Evolutionary conservation across 2,113 vertebrate species (phyloP).

Genomic region (Aleadryas rufinucha): DNA sequence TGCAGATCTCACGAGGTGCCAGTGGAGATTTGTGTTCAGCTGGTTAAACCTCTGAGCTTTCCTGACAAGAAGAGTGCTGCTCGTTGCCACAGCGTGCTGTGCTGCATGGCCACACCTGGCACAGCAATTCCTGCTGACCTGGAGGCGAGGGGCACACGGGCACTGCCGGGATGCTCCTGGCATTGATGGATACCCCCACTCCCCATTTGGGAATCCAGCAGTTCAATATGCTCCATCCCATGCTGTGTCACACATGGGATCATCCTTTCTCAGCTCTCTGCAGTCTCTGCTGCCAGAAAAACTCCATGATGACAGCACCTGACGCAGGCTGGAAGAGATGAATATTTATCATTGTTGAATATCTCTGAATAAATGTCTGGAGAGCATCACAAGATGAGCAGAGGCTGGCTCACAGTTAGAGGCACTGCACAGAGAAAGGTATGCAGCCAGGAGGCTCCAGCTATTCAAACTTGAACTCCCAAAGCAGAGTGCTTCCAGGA

Average conservation of each 20-base stretch:
- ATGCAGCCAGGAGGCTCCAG: neutral
- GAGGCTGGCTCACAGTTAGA: neutral
- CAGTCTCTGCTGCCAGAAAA: neutral
- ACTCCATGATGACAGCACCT: fast-evolving
- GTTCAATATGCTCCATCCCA: neutral
- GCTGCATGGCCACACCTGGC: neutral
- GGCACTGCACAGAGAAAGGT: neutral
- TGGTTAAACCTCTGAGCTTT: neutral
- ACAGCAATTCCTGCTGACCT: neutral
- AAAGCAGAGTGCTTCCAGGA: neutral
- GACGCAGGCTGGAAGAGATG: fast-evolving
- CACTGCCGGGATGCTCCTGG: fast-evolving
- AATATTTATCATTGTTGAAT: neutral
- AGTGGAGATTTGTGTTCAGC: neutral
- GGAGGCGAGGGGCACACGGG: neutral
- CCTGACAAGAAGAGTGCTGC: neutral
- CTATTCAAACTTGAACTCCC: neutral
- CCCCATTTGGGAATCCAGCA: neutral
- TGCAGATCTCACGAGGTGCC: neutral
- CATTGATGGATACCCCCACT: neutral
- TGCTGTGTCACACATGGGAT: neutral
- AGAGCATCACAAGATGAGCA: neutral
- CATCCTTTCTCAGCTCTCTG: neutral
- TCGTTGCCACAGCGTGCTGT: fast-evolving
- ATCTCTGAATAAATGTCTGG: neutral